A percentile compares a stretch with the other conserved stretches of the same genome.
These are phyloP conservation scores for Cydia strobilella DNA, from an alignment of 1,140 invertebrate genomes.

Conservation along the genomic window DNA sequence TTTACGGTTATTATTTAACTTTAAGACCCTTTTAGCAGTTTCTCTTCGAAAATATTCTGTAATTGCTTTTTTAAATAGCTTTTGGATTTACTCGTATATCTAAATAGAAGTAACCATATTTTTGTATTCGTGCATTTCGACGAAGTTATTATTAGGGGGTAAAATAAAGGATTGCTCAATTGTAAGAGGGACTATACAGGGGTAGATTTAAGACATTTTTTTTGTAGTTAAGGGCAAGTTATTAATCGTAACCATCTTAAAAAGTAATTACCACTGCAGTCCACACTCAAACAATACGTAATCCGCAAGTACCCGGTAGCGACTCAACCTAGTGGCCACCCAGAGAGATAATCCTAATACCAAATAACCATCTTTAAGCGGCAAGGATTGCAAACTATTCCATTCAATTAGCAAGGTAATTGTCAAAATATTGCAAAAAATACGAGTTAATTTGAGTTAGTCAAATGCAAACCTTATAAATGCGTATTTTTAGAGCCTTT, in stretches of 20 bases:
- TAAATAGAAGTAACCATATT: not conserved
- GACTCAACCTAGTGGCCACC: not conserved
- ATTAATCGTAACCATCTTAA: slow-evolving; percentile 12
- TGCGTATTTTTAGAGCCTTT: not conserved
- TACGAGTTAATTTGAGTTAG: not conserved
- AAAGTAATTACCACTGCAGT: not conserved
- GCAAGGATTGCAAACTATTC: slow-evolving; percentile 10
- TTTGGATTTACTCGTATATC: not conserved
- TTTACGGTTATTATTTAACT: not conserved
- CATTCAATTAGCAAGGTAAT: slow-evolving; percentile 11
- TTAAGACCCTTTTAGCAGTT: not conserved
- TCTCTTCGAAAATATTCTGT: not conserved
- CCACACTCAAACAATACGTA: not conserved
- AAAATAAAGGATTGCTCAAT: slow-evolving; percentile 17
- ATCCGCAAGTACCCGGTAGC: slow-evolving; percentile 13
- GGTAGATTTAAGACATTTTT: not conserved
- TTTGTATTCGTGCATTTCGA: not conserved
- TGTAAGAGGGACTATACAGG: not conserved
- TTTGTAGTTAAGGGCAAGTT: not conserved
- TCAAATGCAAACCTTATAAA: not conserved
- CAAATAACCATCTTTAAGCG: not conserved
- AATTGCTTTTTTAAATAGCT: not conserved
- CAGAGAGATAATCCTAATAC: not conserved
- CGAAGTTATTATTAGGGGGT: not conserved
- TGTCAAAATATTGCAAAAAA: slow-evolving; percentile 24